Evolutionary conservation across 2,113 vertebrate species (phyloP), one percentile per base, ranked within the genome.

Genomic region (Phrynosoma platyrhinos): DNA sequence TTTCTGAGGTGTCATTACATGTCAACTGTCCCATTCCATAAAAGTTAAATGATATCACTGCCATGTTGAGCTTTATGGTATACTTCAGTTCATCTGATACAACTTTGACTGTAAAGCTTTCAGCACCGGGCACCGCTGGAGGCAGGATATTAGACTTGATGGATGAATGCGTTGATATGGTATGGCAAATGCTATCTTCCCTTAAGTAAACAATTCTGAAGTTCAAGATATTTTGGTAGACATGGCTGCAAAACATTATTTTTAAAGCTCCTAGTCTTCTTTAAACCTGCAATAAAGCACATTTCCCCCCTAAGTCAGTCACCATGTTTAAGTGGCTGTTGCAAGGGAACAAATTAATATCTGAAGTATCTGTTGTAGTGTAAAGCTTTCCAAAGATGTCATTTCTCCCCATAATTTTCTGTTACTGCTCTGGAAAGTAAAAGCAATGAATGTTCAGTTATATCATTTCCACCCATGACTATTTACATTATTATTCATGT

Each of bases 401-500:
- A 30, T 85, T 83, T 58, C 25, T 81, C 64, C 88, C 66, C 18
- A 75, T 90, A 75, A 40, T 71, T 74, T 55, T 86, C 21, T 21
- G 18, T 87, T 86, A 90, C 4, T 40, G 8, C 68, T 64, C 42
- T 79, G 47, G 25, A 82, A 94, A 83, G 87, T 82, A 64, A 91
- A 88, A 90, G 16, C 8, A 27, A 5, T 53, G 68, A 82, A 2
- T 27, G 47, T 75, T 27, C 52, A 89, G 58, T 64, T 89, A 3
- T 18, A 52, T 36, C 20, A 82, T 72, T 87, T 25, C 64, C 72
- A 66, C 40, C 69, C 89, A 27, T 87, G 85, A 88, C 72, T 86
- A 85, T 93, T 91, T 88, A 84, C 53, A 64, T 78, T 68, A 58
- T 66, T 71, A 88, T 82, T 82, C 79, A 87, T 91, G 86, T 71